Conservation (phyloP, 2,888 invertebrate species). For the Hecatera dysodea region DNA sequence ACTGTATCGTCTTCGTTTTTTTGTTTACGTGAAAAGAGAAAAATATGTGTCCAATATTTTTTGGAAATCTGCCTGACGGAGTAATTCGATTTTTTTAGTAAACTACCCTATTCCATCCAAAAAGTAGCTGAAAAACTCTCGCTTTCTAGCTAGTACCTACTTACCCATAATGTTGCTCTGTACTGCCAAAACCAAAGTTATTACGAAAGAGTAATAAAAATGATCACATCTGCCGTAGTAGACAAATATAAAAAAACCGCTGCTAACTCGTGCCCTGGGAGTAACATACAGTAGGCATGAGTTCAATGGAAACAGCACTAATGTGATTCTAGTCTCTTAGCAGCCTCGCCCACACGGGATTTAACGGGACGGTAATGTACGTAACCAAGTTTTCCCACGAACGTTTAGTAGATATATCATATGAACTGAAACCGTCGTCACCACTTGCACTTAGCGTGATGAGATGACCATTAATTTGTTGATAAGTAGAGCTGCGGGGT, state of each 20-base stretch:
- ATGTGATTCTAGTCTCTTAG: conserved; percentile 35
- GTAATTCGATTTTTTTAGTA: no score
- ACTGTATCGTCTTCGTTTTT: no score
- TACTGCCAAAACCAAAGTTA: not conserved
- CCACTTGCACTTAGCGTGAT: conserved; percentile 75
- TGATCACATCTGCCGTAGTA: not conserved
- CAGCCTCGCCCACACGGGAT: conserved; percentile 29
- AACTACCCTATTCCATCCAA: no score
- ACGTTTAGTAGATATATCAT: conserved; percentile 52
- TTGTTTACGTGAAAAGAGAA: no score
- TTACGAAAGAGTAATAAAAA: not conserved
- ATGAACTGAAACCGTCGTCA: conserved; percentile 72
- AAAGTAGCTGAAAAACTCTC: not conserved
- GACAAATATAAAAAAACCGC: conserved; percentile 9
- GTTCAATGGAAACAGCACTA: conserved; percentile 41
- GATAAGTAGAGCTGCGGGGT: conserved; percentile 81
- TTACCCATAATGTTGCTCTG: not conserved
- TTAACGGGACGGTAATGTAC: conserved; percentile 12
- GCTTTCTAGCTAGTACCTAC: not conserved
- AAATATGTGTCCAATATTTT: no score
- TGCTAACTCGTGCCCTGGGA: conserved; percentile 1
- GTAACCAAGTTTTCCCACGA: conserved; percentile 29
- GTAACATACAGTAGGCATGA: conserved; percentile 25
- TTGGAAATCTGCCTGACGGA: no score
- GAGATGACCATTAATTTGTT: conserved; percentile 78